phyloP scores from a whole-genome alignment of 1,140 invertebrate genomes.

The Drosophila novamexicana region DNA sequence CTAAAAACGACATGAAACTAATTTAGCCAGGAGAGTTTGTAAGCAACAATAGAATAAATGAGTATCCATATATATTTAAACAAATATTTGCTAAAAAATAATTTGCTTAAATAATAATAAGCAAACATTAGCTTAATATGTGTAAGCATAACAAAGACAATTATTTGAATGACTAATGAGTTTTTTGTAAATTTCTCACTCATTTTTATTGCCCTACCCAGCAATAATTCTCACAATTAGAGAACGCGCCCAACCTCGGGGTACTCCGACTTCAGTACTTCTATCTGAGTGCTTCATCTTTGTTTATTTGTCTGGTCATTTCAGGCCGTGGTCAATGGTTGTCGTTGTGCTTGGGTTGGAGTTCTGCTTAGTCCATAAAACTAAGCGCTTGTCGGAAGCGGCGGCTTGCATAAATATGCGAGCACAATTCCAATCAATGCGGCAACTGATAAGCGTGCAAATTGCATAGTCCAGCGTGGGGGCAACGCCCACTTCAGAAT shows the following conservation, averaged over 20 bases:
- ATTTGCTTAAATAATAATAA: background rate
- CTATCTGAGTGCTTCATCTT: slow-evolving; percentile 46
- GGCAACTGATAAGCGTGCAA: slow-evolving; percentile 72
- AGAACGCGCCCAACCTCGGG: background rate
- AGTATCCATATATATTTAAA: no score
- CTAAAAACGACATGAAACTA: no score
- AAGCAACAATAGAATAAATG: no score
- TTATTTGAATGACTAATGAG: slow-evolving; percentile 40
- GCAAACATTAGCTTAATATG: background rate
- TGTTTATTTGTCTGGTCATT: slow-evolving; percentile 69
- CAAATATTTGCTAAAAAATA: background rate
- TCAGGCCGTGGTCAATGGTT: slow-evolving; percentile 21
- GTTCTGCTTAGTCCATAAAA: slow-evolving; percentile 49
- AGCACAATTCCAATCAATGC: slow-evolving; percentile 70
- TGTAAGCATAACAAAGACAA: background rate
- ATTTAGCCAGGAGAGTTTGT: no score
- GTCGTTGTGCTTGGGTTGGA: slow-evolving; percentile 17
- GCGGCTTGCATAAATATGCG: slow-evolving; percentile 55
- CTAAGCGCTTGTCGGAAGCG: slow-evolving; percentile 59
- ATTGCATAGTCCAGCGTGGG: slow-evolving; percentile 55
- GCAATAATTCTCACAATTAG: slow-evolving; percentile 24
- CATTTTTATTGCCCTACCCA: slow-evolving; percentile 4
- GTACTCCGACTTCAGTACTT: background rate
- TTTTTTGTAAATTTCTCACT: slow-evolving; percentile 10
- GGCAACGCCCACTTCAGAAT: slow-evolving; percentile 53